Conservation (phyloP, 2,797 vertebrate species). For the Sciurus carolinensis region DNA sequence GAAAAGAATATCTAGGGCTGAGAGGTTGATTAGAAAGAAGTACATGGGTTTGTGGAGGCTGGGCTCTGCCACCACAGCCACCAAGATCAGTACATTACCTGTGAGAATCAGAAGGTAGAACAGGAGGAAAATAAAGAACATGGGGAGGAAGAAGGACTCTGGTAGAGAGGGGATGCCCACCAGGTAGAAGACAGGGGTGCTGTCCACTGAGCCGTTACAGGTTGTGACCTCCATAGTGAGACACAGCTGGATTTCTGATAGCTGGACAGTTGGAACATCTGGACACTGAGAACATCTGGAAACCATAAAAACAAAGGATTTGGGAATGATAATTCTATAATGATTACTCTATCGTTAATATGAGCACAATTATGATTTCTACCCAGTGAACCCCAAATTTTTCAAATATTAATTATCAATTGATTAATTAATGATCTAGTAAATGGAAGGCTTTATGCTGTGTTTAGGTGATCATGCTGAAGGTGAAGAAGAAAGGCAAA, state of each 20-base stretch:
- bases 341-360: neutral
- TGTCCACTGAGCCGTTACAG: conserved; percentile 50
- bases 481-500: neutral
- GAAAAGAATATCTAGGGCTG: conserved; percentile 73
- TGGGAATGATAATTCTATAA: neutral
- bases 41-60: conserved; percentile 83
- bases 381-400: neutral
- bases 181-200: conserved; percentile 75
- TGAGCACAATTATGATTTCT: conserved; percentile 1
- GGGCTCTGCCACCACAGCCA: conserved; percentile 27
- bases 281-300: neutral
- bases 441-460: neutral
- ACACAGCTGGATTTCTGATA: neutral
- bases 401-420: neutral
- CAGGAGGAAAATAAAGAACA: conserved; percentile 80
- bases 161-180: conserved; percentile 78
- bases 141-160: conserved; percentile 49
- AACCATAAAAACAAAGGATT: conserved; percentile 34
- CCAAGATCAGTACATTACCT: conserved; percentile 73
- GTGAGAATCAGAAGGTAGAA: conserved; percentile 77
- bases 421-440: neutral
- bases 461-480: neutral
- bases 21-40: conserved; percentile 83
- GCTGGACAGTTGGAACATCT: neutral
- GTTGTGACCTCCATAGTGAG: conserved; percentile 34